Conservation (phyloP, 2,888 invertebrate species). For the Pollenia labialis region DNA sequence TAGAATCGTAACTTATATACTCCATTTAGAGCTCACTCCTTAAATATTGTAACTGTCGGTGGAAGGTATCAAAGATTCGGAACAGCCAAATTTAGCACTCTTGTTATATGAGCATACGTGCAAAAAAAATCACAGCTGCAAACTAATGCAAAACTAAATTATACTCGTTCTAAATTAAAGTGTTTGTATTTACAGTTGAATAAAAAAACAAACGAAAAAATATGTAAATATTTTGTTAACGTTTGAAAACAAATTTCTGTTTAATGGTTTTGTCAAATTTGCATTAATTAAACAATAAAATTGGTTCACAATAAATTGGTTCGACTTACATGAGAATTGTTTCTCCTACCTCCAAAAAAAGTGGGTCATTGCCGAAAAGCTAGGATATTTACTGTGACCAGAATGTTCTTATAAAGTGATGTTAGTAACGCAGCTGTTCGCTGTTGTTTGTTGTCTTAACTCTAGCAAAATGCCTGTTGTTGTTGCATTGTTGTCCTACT, state of each 20-base stretch:
- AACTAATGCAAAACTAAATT: slow-evolving; percentile 21
- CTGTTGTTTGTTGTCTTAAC: too few species aligned
- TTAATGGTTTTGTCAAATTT: slow-evolving; percentile 17
- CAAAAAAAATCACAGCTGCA: neutral
- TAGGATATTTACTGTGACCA: too few species aligned
- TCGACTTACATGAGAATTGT: neutral
- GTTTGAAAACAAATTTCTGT: neutral
- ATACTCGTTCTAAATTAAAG: slow-evolving; percentile 28
- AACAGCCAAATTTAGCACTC: neutral
- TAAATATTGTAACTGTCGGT: too few species aligned
- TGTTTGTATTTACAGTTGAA: slow-evolving; percentile 26
- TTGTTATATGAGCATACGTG: slow-evolving; percentile 16
- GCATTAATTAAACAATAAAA: slow-evolving; percentile 9
- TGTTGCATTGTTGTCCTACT: too few species aligned
- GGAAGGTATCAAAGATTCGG: too few species aligned
- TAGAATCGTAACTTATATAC: too few species aligned
- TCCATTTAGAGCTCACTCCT: too few species aligned
- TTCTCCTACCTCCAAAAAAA: neutral
- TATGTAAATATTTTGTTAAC: slow-evolving; percentile 9
- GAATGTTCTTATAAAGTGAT: too few species aligned
- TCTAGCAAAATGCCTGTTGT: too few species aligned
- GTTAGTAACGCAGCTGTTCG: too few species aligned
- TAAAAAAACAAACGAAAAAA: neutral
- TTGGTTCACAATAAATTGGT: neutral
- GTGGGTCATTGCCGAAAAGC: neutral